Evolutionary conservation across 2,113 vertebrate species (phyloP), one percentile per base, ranked within the genome.

Genomic region (Nicator chloris): DNA sequence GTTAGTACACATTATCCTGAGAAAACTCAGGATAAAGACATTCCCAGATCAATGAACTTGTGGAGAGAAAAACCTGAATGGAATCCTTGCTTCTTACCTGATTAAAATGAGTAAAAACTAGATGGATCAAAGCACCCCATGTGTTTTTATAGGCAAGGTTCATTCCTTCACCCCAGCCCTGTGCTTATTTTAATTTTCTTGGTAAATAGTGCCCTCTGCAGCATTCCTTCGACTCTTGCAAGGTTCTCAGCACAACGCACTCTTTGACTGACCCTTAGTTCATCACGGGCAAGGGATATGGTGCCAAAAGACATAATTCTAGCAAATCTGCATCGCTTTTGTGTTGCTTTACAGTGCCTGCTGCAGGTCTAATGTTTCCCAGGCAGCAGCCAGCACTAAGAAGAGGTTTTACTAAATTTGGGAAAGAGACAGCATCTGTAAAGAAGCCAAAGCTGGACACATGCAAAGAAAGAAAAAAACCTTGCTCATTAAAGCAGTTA

Each of bases 201-300:
- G 75, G 93, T 95, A 91, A 96, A 97, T 86, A 95, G 59, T 95
- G 97, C 97, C 97, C 97, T 96, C 98, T 98, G 93, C 96, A 96
- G 98, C 83, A 93, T 40, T 33, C 26, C 21, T 45, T 22, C 11
- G 24, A 47, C 15, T 44, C 80, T 8, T 86, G 53, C 89, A 81
- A 28, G 50, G 39, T 71, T 69, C 45, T 31, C 12, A 56, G 49
- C 15, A 27, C 63, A 92, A 42, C 27, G 20, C 10, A 9, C 15
- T 49, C 68, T 40, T 47, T 60, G 39, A 49, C 23, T 13, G 64
- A 79, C 47, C 53, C 39, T 79, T 47, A 40, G 47, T 35, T 35
- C 63, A 72, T 30, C 22, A 66, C n/a, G 9, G 30, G 11, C 20
- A 11, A 61, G 64, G 31, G 57, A 59, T 1, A 8, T 5, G 22